Evolutionary conservation across 2,888 invertebrate genomes (phyloP), one percentile per base, ranked within the genome.

Genomic region (Lasioglossum calceatum): DNA sequence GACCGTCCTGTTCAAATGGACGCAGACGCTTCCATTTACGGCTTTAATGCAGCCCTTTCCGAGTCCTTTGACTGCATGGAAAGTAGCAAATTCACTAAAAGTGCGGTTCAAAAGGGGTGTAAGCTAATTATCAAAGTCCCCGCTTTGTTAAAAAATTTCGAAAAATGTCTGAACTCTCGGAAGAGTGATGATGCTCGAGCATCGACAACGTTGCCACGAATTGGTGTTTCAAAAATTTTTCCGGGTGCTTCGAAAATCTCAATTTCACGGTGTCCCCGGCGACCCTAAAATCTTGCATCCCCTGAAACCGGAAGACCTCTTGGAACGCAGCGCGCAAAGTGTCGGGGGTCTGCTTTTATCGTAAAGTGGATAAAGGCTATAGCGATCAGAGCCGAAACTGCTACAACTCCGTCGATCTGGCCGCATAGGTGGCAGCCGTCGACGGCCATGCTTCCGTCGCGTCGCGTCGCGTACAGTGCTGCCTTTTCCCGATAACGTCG

Each of bases 341-440:
- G 70, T 23, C 10, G 4, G 0, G 23, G n/a, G 23, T 70, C 10
- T 42, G 71, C 42, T 71, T 42, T 42, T n/a, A 42, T 71, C 71
- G n/a, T 23, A 16, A 76, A 86, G 81, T 77, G 70, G 74, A 77
- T 76, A 81, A 39, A 50, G 44, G 16, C 44, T 44, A 23, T 67
- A 32, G 16, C 64, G 84, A 39, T 78, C 64, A 70, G 44, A 87
- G 32, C 36, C 61, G n/a, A 50, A n/a, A 58, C n/a, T 58, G 70
- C 44, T 19, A 27, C n/a, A 61, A 70, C 10, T 50, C 76, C 87
- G 80, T 77, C 80, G 79, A 36, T 81, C 84, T 78, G 50, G 82
- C 81, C 89, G 87, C 32, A 77, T 89, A 93, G 93, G 93, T 92
- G 93, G 93, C 93, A 92, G 92, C 92, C 92, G 90, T 76, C 87